A percentile compares a stretch with the other conserved stretches of the same genome.
Evolutionary conservation across 2,797 vertebrate species (phyloP).

Genomic region (Paedocypris micromegethes): DNA sequence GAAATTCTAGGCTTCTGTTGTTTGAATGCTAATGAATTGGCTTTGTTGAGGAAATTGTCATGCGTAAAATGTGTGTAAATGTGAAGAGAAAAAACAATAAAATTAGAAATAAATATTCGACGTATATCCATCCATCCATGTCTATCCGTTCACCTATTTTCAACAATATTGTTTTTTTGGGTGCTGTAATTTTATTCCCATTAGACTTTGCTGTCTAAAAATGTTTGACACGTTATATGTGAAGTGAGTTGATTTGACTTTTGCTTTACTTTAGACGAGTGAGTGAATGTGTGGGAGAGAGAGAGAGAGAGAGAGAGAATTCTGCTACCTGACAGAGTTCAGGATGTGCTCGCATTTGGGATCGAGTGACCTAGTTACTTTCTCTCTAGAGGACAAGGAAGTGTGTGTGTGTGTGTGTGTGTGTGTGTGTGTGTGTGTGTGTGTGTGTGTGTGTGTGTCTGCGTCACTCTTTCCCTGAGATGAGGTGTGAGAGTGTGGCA

Average conservation of each 20-base stretch:
- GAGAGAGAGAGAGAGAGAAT: conserved; percentile 16
- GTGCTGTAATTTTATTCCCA: not conserved
- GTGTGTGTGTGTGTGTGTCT: conserved; percentile 15
- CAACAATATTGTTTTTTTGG: not conserved
- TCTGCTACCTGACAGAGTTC: conserved; percentile 38
- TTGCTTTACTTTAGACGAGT: conserved; percentile 11
- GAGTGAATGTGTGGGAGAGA: too few relatives aligned
- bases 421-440: conserved; percentile 1
- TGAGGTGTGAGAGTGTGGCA: conserved; percentile 27
- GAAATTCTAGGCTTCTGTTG: too few relatives aligned
- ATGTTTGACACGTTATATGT: not conserved
- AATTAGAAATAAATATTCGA: too few relatives aligned
- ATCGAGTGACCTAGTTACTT: conserved; percentile 40
- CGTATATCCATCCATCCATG: too few relatives aligned
- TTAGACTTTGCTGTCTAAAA: conserved; percentile 4
- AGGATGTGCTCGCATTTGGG: conserved; percentile 41
- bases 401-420: conserved; percentile 14
- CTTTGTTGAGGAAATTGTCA: too few relatives aligned
- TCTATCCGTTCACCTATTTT: not conserved
- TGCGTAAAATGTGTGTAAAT: too few relatives aligned
- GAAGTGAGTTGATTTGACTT: conserved; percentile 17
- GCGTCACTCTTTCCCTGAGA: conserved; percentile 21
- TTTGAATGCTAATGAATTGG: too few relatives aligned
- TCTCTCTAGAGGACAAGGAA: conserved; percentile 36
- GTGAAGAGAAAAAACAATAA: too few relatives aligned